Conservation (phyloP, 1,140 invertebrate species). For the Cyphomyrmex costatus region DNA sequence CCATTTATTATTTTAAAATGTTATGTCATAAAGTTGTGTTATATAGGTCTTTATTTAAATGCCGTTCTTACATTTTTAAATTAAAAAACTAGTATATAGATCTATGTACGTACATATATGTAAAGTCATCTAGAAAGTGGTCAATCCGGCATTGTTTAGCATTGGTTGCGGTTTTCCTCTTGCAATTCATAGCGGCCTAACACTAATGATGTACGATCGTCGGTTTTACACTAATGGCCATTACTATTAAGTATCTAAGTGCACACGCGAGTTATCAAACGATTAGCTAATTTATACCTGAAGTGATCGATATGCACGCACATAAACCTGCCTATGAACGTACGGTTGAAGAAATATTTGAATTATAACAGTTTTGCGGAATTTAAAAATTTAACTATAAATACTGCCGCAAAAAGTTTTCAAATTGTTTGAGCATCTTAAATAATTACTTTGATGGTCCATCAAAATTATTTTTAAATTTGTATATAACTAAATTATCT, state of each 20-base stretch:
- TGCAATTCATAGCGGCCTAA: slow-evolving; percentile 62
- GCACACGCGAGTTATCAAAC: slow-evolving; percentile 43
- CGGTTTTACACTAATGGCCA: slow-evolving; percentile 67
- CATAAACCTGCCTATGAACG: not conserved
- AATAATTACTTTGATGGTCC: too few relatives aligned
- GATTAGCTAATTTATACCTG: slow-evolving; percentile 46
- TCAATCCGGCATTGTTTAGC: slow-evolving; percentile 58
- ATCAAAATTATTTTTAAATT: too few relatives aligned
- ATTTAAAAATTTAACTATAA: too few relatives aligned
- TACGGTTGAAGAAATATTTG: not conserved
- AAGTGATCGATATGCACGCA: slow-evolving; percentile 10
- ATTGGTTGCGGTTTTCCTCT: slow-evolving; percentile 65
- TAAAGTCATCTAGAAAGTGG: slow-evolving; percentile 23
- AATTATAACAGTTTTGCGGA: not conserved
- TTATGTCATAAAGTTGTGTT: not conserved
- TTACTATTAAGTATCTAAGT: slow-evolving; percentile 44
- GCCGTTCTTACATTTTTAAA: not conserved
- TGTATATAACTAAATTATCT: too few relatives aligned
- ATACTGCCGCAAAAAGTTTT: too few relatives aligned
- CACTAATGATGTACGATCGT: slow-evolving; percentile 65
- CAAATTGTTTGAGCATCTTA: too few relatives aligned
- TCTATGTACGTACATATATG: not conserved
- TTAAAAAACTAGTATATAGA: not conserved
- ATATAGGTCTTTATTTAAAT: not conserved
- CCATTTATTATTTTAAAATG: too few relatives aligned